phyloP scores from a whole-genome alignment of 2,113 vertebrate genomes.

The Manacus vitellinus region DNA sequence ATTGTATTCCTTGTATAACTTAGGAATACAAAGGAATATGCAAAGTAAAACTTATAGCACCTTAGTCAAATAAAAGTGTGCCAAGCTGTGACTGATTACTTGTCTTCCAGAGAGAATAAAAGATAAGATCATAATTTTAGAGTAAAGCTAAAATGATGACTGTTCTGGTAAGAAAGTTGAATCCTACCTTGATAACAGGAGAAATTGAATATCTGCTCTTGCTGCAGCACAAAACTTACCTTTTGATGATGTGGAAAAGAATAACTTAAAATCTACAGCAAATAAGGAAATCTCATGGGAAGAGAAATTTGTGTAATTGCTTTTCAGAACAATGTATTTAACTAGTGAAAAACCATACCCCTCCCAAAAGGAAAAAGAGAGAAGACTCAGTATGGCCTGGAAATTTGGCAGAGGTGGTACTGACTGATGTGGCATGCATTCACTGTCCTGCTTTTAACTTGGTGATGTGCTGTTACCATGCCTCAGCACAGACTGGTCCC shows the following conservation, averaged over 20 bases:
- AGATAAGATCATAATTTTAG: not conserved
- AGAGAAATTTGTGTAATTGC: not conserved
- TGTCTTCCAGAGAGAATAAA: not conserved
- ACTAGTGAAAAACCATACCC: not conserved
- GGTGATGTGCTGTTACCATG: not conserved
- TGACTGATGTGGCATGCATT: not conserved
- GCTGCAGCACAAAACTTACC: not conserved
- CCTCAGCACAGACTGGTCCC: not conserved
- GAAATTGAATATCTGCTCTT: not conserved
- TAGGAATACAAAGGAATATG: not conserved
- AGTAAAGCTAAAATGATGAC: not conserved
- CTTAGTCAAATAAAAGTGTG: not conserved
- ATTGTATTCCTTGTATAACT: not conserved
- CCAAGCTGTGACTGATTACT: not conserved
- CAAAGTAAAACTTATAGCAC: not conserved
- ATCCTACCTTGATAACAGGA: not conserved
- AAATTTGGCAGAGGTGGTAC: not conserved
- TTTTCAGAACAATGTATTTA: not conserved
- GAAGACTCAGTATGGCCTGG: not conserved
- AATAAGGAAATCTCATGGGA: not conserved
- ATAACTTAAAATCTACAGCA: not conserved
- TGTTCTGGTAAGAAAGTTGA: not conserved
- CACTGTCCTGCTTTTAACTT: not conserved
- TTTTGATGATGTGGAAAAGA: not conserved
- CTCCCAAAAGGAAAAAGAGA: not conserved